Base-by-base conservation (phyloP, 2,113 vertebrate genomes). In the Rutilus rutilus region DNA sequence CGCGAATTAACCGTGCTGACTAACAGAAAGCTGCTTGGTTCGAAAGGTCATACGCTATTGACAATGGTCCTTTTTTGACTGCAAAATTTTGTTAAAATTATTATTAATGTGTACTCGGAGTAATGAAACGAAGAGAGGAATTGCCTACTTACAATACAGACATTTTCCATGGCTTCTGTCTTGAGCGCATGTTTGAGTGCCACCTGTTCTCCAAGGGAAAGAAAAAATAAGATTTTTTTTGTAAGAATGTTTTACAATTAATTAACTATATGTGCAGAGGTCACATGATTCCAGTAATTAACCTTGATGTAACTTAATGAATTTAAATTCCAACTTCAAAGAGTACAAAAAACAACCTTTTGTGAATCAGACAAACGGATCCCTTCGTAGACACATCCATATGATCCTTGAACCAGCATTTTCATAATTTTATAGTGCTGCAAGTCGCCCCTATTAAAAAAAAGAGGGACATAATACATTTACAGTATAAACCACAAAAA, bases 131-230 rank as follows among this genome's bases (percentile, higher is more conserved):
- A n/a, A n/a, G n/a, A n/a, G n/a, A n/a, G n/a, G n/a, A n/a, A n/a
- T n/a, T n/a, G n/a, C 47, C 8, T 14, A 39, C 36, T 39, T 71
- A 71, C 67, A 39, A 21, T 2, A 9, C 36, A 1, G 36, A 71
- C 36, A 5, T 2, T 5, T 5, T 1, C 0, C 33, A 23, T 42
- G 8, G 0, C 0, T 11, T 21, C 4, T 4, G 0, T 23, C 30
- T 71, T 71, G 0, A 1, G 0, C 19, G n/a, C 67, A 11, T 9
- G 2, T 71, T 71, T 71, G 9, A 71, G 3, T 12, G 67, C 67
- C 33, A 71, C 67, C 64, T 67, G 62, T 65, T 30, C 11, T 25
- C 60, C n/a, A 65, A 30, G 27, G 15, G 27, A 33, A 57, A 6
- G 25, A 7, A 15, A 67, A 8, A 8, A 42, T 1, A 42, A 3